These are phyloP conservation scores for Chymomyza caudatula DNA, from an alignment of 2,888 invertebrate species.

Conservation along the genomic window DNA sequence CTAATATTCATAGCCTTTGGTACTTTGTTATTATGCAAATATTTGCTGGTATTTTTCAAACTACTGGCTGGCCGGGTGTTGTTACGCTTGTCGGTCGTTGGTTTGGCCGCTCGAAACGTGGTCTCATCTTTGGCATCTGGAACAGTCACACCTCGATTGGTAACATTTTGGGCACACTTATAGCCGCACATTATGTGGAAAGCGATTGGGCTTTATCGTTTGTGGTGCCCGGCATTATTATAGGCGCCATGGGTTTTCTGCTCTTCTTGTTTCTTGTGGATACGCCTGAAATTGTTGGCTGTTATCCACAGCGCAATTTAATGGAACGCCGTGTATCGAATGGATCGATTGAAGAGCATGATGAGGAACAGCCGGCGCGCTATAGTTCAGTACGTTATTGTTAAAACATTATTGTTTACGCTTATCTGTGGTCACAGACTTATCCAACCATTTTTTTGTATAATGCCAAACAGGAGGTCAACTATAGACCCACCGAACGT, in stretches of 20 bases:
- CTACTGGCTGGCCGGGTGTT: constrained; percentile 97
- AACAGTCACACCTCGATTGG: constrained; percentile 98
- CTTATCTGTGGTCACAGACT: no score
- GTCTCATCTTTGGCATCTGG: constrained; percentile 97
- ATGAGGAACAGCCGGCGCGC: constrained; percentile 40
- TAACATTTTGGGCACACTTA: constrained; percentile 93
- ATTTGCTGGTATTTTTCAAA: constrained; percentile 91
- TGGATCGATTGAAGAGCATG: constrained; percentile 77
- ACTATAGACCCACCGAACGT: constrained; percentile 75
- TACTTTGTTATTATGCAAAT: constrained; percentile 93
- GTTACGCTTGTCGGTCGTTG: constrained; percentile 96
- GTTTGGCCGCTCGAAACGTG: constrained; percentile 95
- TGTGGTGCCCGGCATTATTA: constrained; percentile 92
- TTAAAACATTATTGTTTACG: no score
- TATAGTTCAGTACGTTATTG: constrained; percentile 45
- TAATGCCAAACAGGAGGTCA: constrained; percentile 71
- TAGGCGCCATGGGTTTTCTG: constrained; percentile 84
- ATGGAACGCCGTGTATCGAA: constrained; percentile 53
- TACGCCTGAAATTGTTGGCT: constrained; percentile 87
- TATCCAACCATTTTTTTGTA: no score
- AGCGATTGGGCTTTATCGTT: constrained; percentile 94
- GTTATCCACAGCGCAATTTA: constrained; percentile 45
- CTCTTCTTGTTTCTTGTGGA: constrained; percentile 91
- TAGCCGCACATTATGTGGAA: constrained; percentile 92
- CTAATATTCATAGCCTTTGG: constrained; percentile 87